Conservation (phyloP, 2,113 vertebrate species). For the Raja brachyura region DNA sequence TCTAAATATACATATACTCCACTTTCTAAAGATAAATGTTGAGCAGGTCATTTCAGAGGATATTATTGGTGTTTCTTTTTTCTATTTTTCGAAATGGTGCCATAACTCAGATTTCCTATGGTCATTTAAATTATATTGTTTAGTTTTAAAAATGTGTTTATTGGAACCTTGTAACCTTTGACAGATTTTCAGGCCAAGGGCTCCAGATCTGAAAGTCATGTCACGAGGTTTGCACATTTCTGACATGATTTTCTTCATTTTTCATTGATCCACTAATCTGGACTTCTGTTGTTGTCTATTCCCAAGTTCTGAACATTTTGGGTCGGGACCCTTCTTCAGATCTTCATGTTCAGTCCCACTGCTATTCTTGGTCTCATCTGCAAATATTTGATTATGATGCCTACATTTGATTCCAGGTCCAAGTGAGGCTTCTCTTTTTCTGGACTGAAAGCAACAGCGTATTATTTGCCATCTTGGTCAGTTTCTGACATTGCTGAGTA, state of each 20-base stretch:
- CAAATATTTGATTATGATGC: too few species aligned
- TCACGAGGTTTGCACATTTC: too few species aligned
- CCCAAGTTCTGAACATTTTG: background rate
- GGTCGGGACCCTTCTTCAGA: too few species aligned
- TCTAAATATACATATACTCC: background rate
- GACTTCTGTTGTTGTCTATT: background rate
- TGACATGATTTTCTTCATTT: too few species aligned
- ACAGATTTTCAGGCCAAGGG: background rate
- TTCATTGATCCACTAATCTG: background rate
- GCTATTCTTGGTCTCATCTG: too few species aligned
- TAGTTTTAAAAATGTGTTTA: background rate
- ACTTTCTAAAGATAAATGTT: background rate
- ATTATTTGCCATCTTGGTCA: background rate
- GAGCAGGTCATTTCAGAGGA: background rate
- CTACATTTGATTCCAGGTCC: too few species aligned
- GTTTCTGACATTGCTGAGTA: background rate
- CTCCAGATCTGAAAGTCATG: background rate
- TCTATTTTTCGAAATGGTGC: too few species aligned
- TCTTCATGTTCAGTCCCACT: too few species aligned
- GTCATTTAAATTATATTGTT: background rate
- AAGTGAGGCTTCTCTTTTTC: background rate
- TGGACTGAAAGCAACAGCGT: background rate
- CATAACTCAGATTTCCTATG: too few species aligned
- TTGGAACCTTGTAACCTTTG: background rate
- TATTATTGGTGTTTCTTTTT: background rate